phyloP scores from a whole-genome alignment of 2,888 invertebrate genomes.

The Branchellion lobata region DNA sequence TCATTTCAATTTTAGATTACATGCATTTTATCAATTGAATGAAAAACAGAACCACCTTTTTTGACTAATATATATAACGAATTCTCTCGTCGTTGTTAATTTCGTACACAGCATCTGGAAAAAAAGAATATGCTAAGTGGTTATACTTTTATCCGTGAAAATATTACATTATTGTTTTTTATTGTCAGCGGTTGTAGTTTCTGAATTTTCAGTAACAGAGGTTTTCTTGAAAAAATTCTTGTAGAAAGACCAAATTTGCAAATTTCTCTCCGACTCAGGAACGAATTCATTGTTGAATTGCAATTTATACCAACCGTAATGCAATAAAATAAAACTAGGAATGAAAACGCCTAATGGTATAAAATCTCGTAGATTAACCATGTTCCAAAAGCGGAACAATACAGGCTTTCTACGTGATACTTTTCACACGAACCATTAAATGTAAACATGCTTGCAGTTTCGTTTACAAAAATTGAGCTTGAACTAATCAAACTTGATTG shows the following conservation, averaged over 20 bases:
- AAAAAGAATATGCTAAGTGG: neutral
- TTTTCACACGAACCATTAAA: too few relatives aligned
- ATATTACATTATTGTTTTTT: neutral
- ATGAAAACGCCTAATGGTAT: slow-evolving; percentile 28
- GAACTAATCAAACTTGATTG: too few relatives aligned
- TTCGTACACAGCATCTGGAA: too few relatives aligned
- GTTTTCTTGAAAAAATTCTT: slow-evolving; percentile 2
- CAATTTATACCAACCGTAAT: slow-evolving; percentile 50
- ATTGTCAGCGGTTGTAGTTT: neutral
- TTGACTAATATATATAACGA: too few relatives aligned
- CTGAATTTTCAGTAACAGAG: neutral
- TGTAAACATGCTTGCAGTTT: too few relatives aligned
- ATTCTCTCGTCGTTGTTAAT: too few relatives aligned
- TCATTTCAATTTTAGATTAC: too few relatives aligned
- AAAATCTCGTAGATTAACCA: neutral
- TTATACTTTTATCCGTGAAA: neutral
- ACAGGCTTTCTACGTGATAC: too few relatives aligned
- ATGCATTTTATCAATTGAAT: too few relatives aligned
- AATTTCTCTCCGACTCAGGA: slow-evolving; percentile 39
- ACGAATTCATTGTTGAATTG: slow-evolving; percentile 50
- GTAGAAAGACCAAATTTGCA: neutral
- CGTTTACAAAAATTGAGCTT: too few relatives aligned
- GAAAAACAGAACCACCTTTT: too few relatives aligned
- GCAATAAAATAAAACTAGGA: slow-evolving; percentile 48
- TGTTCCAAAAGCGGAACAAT: neutral